Base-by-base conservation (phyloP, 2,888 invertebrate genomes). In the Endotricha flammealis region DNA sequence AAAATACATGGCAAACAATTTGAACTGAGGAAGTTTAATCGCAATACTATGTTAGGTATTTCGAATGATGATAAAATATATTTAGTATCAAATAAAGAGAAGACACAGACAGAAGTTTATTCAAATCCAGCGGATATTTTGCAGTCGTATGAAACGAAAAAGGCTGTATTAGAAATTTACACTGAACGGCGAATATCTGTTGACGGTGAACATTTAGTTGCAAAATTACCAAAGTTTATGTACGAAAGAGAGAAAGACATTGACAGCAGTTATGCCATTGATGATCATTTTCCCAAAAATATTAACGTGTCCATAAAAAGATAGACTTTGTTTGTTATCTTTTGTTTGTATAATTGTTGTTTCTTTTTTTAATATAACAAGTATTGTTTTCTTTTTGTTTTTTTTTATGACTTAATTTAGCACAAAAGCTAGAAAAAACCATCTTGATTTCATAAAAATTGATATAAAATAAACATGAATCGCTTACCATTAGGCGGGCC, bases 91-190 rank as follows among this genome's bases (percentile, higher is more conserved):
- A 54, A 50, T 16, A 20, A 20, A n/a, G n/a, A n/a, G n/a, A n/a
- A n/a, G n/a, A n/a, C n/a, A n/a, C n/a, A n/a, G n/a, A n/a, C n/a
- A n/a, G n/a, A n/a, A n/a, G 37, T 10, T 8, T 33, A 3, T 8
- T 29, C 39, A 1, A 44, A 43, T 10, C 47, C 57, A 0, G 45
- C 66, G 1, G 69, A 82, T 36, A 53, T 81, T 11, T 48, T 83
- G 31, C 82, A 85, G 38, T 67, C 70, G 7, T 66, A 76, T 13
- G 79, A 73, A 48, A 68, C 70, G 0, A 85, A 85, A 28, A 82
- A 70, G 39, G 83, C 82, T 0, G 83, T 83, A 23, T 53, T 85
- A 17, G 69, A 80, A 29, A 75, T 85, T 28, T 83, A 81, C 32
- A 64, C 79, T 0, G 68, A 78, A 34, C 71, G 58, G 39, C 62